These are phyloP conservation scores for Agonopterix heracliana DNA, from an alignment of 2,888 invertebrate genomes.

Conservation along the genomic window DNA sequence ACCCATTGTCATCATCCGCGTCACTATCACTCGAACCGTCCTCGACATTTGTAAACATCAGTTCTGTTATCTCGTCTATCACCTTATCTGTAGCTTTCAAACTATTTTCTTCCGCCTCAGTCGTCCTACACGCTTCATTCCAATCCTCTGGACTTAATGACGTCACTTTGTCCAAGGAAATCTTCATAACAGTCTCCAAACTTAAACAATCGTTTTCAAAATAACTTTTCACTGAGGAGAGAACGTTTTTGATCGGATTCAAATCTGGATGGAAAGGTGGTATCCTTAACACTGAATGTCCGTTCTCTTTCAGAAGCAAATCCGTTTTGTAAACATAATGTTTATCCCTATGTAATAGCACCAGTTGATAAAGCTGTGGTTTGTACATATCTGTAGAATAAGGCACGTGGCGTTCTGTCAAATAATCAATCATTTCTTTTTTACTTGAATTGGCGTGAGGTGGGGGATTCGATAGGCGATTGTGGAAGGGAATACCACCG, in stretches of 20 bases:
- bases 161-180: conserved; percentile 25
- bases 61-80: conserved; percentile 29
- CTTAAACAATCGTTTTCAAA: conserved; percentile 24
- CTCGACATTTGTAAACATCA: conserved; percentile 21
- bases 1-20: conserved; percentile 22
- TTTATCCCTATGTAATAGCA: conserved; percentile 26
- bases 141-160: conserved; percentile 23
- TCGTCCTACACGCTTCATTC: conserved; percentile 19
- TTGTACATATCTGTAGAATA: conserved; percentile 28
- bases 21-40: conserved; percentile 24
- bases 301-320: conserved; percentile 21
- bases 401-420: conserved; percentile 26
- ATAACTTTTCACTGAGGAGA: conserved; percentile 21
- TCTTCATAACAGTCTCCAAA: conserved; percentile 25
- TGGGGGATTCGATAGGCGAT: conserved; percentile 22
- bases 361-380: conserved; percentile 27
- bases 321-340: conserved; percentile 27
- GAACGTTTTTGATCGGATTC: conserved; percentile 23
- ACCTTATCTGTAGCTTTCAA: conserved; percentile 27
- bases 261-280: conserved; percentile 26
- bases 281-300: conserved; percentile 23
- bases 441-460: conserved; percentile 29
- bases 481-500: conserved; percentile 25
- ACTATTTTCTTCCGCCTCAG: conserved; percentile 27
- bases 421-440: conserved; percentile 30